phyloP scores from a whole-genome alignment of 2,797 vertebrate genomes.

The Arnoldichthys spilopterus region DNA sequence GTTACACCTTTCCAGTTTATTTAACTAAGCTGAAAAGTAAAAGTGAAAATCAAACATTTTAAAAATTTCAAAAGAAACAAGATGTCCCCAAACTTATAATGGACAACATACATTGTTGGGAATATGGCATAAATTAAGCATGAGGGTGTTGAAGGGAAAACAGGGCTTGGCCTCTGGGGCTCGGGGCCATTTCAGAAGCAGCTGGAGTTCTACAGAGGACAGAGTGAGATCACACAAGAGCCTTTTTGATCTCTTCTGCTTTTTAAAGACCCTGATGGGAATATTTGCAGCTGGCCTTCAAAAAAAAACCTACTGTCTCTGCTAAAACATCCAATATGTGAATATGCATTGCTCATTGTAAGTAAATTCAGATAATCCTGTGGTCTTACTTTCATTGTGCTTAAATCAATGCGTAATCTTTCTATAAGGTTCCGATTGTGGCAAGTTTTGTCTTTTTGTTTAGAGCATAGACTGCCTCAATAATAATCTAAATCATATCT shows the following conservation, averaged over 20 bases:
- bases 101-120: neutral
- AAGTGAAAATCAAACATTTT: neutral
- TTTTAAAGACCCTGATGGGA: slow-evolving; percentile 25
- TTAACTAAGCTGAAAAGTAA: too few relatives aligned
- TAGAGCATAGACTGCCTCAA: neutral
- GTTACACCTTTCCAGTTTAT: too few relatives aligned
- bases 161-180: neutral
- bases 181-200: slow-evolving; percentile 15
- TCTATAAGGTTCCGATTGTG: neutral
- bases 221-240: slow-evolving; percentile 13
- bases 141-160: neutral
- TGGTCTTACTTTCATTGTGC: neutral
- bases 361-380: neutral
- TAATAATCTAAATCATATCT: neutral
- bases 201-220: slow-evolving; percentile 13
- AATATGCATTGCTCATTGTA: neutral
- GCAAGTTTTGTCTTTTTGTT: neutral
- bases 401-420: slow-evolving; percentile 16
- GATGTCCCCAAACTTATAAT: neutral
- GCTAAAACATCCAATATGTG: neutral
- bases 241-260: slow-evolving; percentile 25
- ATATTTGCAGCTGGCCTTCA: slow-evolving; percentile 29
- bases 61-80: neutral
- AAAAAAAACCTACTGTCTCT: neutral
- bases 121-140: slow-evolving; percentile 14